Evolutionary conservation across 2,888 invertebrate genomes (phyloP).

Genomic region (Archaeoteleia sp.): DNA sequence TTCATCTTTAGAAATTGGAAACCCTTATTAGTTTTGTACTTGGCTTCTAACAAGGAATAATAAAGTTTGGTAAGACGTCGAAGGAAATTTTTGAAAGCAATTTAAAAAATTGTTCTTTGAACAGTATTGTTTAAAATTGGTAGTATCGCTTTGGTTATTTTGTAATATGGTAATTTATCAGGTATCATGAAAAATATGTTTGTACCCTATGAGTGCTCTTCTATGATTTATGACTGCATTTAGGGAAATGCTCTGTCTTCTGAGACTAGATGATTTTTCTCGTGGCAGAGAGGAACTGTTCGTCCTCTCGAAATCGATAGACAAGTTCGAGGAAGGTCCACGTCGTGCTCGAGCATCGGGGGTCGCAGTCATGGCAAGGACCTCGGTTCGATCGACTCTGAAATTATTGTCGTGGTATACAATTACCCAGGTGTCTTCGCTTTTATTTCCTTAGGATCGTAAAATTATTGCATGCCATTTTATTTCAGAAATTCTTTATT

Average conservation of each 20-base stretch:
- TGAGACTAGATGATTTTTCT: constrained; percentile 61
- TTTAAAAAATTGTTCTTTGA: not conserved
- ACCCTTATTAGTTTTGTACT: too few species aligned
- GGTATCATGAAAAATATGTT: constrained; percentile 31
- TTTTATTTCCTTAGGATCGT: not conserved
- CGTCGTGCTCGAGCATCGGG: constrained; percentile 36
- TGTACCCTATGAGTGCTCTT: constrained; percentile 66
- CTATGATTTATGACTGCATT: constrained; percentile 69
- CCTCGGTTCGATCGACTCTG: constrained; percentile 44
- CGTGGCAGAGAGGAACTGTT: constrained; percentile 58
- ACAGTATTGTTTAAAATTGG: not conserved
- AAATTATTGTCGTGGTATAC: constrained; percentile 36
- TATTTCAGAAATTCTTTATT: too few species aligned
- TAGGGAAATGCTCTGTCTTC: constrained; percentile 67
- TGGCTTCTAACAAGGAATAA: too few species aligned
- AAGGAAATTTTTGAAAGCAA: too few species aligned
- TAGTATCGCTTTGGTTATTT: not conserved
- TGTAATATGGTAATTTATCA: not conserved
- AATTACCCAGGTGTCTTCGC: constrained; percentile 30
- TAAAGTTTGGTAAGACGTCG: too few species aligned
- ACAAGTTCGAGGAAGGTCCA: constrained; percentile 53
- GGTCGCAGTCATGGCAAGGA: constrained; percentile 20
- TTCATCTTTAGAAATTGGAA: too few species aligned
- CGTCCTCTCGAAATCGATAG: constrained; percentile 62
- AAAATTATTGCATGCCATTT: too few species aligned